Evolutionary conservation across 2,888 invertebrate species (phyloP), one percentile per base, ranked within the genome.

Genomic region (Morpho helenor): DNA sequence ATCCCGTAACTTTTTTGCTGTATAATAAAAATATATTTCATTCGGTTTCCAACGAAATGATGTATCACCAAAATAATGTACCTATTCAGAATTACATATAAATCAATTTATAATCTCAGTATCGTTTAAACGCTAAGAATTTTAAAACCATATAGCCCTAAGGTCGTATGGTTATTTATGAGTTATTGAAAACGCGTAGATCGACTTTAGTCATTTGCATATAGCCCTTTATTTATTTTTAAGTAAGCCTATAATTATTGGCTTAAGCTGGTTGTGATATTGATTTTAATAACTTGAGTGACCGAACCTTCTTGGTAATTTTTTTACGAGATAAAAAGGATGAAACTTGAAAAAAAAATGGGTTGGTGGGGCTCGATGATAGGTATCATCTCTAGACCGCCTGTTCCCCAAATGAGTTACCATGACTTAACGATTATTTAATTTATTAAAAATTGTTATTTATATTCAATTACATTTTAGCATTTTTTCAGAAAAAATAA

Each of bases 101-200:
- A 56, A 61, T 61, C 61, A 61, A 56, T 61, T 57, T 41, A 50
- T 56, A 50, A 61, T 61, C 40, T 58, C 43, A 47, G 43, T 49
- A 58, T 52, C 61, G 40, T 55, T 52, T 61, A 56, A 42, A 47
- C 41, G 48, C 49, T 45, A 56, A 49, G 52, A 56, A 61, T 58
- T 61, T 56, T 55, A 47, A 61, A 61, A 58, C 51, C 48, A 56
- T 58, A 58, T 49, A 52, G 16, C 54, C 61, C 61, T 52, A 44
- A 61, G 61, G 61, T 52, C 59, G 52, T 58, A 23, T 31, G 9
- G 45, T 61, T 59, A 61, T 61, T 61, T 61, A 61, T 58, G 56
- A 45, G 23, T 43, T 46, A 49, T 58, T 56, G 46, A 56, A 46
- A 56, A 61, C 16, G 39, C 46, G 49, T 56, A 50, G 56, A 58